Conservation (phyloP, 1,140 invertebrate species). For the Elymnias hypermnestra region DNA sequence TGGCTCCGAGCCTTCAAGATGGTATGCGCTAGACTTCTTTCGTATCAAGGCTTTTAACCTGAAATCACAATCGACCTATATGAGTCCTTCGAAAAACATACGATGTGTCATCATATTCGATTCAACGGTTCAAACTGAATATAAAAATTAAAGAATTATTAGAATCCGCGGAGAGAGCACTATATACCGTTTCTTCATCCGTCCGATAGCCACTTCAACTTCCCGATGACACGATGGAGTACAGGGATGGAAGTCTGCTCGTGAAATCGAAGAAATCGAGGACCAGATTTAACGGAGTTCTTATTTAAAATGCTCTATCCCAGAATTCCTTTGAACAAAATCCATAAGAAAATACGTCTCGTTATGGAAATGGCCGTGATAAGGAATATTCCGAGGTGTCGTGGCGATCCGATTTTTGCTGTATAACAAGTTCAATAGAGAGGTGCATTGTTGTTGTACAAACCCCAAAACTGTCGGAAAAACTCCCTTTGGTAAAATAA, state of each 20-base stretch:
- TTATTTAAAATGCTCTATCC: background rate
- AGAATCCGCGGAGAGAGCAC: too few species aligned
- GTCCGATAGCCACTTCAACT: background rate
- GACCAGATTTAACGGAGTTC: background rate
- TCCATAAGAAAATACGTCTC: background rate
- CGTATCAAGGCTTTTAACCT: too few species aligned
- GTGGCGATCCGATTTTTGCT: slow-evolving; percentile 12
- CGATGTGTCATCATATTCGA: too few species aligned
- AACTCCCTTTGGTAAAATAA: slow-evolving; percentile 6
- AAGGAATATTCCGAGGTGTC: background rate
- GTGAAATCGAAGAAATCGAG: background rate
- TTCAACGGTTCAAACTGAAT: too few species aligned
- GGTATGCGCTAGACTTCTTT: too few species aligned
- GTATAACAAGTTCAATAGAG: slow-evolving; percentile 4
- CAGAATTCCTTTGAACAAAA: background rate
- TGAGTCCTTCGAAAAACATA: too few species aligned
- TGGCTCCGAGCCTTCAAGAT: slow-evolving; percentile 6
- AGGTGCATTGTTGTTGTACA: slow-evolving; percentile 16
- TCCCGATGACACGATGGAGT: background rate
- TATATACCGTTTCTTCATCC: background rate
- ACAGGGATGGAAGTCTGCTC: background rate
- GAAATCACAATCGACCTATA: too few species aligned
- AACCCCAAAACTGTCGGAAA: slow-evolving; percentile 5
- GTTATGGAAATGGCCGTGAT: background rate
- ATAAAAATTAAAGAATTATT: too few species aligned